phyloP scores from a whole-genome alignment of 2,888 invertebrate genomes.

The Camponotus fellah region DNA sequence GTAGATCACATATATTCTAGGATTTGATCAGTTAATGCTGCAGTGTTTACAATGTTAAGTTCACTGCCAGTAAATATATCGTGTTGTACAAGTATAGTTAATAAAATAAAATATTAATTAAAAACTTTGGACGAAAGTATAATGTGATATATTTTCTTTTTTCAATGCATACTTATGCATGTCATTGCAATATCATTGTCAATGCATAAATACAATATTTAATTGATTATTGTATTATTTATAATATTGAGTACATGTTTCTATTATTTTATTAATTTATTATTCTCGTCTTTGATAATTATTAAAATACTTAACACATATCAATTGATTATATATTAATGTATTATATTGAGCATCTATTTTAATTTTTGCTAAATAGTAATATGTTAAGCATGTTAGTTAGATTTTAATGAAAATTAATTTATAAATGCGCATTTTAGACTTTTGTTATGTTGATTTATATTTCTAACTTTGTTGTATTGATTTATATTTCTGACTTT shows the following conservation, averaged over 20 bases:
- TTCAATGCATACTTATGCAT: too few species aligned
- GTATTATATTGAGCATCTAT: background rate
- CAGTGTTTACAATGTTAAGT: background rate
- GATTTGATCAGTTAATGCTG: background rate
- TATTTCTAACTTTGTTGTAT: background rate
- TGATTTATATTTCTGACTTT: background rate
- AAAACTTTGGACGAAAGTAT: background rate
- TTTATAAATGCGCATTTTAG: background rate
- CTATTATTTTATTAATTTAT: slow-evolving; percentile 1
- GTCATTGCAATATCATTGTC: background rate
- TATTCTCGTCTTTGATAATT: background rate
- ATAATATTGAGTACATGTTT: background rate
- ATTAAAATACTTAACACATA: background rate
- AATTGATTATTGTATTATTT: background rate
- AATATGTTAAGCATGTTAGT: background rate
- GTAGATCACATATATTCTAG: background rate
- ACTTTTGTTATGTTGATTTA: background rate
- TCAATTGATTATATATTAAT: background rate
- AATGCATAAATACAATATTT: background rate
- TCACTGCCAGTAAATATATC: background rate
- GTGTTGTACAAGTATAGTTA: slow-evolving; percentile 35
- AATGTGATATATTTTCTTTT: background rate
- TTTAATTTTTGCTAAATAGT: background rate
- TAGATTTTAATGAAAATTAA: background rate
- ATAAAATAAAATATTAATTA: slow-evolving; percentile 28